Percentiles rank a stretch among this genome's conserved stretches.
These are phyloP conservation scores for Eristalis arbustorum DNA, from an alignment of 2,888 invertebrate species.

Conservation along the genomic window DNA sequence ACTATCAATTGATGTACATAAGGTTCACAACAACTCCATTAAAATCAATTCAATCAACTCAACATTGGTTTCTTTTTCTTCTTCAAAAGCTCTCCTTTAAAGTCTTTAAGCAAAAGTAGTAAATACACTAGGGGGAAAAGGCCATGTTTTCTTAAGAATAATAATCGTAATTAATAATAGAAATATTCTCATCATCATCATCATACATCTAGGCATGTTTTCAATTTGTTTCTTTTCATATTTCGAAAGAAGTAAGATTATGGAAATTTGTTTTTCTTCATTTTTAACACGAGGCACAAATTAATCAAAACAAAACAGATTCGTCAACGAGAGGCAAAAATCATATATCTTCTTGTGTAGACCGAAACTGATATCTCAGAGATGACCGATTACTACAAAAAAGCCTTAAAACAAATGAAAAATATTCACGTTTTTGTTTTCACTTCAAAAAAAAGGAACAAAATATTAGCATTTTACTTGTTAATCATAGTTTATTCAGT, in stretches of 20 bases:
- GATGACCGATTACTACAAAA: conserved; percentile 18
- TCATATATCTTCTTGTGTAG: conserved; percentile 27
- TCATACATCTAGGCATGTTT: background rate
- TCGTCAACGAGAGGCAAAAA: conserved; percentile 25
- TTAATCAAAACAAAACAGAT: conserved; percentile 33
- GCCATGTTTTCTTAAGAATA: conserved; percentile 61
- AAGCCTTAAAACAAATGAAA: conserved; percentile 12
- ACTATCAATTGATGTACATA: background rate
- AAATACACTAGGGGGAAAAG: conserved; percentile 50
- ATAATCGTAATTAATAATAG: conserved; percentile 41
- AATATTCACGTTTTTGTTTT: conserved; percentile 22
- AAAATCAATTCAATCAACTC: background rate
- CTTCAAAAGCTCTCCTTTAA: conserved; percentile 10
- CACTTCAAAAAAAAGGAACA: conserved; percentile 59
- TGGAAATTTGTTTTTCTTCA: conserved; percentile 23
- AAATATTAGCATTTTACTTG: conserved; percentile 55
- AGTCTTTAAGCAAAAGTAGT: conserved; percentile 13
- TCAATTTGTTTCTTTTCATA: conserved; percentile 5
- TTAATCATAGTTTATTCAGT: conserved; percentile 29
- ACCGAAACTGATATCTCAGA: background rate
- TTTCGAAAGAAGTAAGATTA: conserved; percentile 52
- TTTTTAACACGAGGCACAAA: conserved; percentile 59
- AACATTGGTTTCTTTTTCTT: background rate
- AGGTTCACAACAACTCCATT: background rate
- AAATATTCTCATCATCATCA: background rate